These are phyloP conservation scores for Andrena cerasifolii DNA, from an alignment of 1,140 invertebrate genomes.

Conservation along the genomic window DNA sequence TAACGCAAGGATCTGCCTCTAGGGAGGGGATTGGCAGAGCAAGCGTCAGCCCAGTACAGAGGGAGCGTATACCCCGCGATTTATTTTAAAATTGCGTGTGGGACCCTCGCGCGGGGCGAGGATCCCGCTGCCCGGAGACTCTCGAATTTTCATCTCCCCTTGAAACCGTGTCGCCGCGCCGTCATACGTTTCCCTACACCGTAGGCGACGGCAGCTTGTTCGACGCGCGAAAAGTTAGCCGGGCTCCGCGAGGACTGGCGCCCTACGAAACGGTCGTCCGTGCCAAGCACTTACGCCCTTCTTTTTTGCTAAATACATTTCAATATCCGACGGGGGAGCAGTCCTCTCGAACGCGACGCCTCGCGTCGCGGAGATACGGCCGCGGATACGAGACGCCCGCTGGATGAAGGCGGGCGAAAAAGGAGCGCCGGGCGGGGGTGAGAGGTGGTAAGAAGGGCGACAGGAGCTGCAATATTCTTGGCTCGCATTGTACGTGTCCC, in stretches of 20 bases:
- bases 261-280: slow-evolving; percentile 49
- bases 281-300: slow-evolving; percentile 42
- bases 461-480: slow-evolving; percentile 77
- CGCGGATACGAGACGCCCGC: slow-evolving; percentile 40
- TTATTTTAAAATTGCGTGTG: slow-evolving; percentile 6
- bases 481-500: slow-evolving; percentile 79
- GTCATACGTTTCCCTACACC: slow-evolving; percentile 51
- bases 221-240: slow-evolving; percentile 18
- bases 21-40: too few relatives aligned
- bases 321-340: slow-evolving; percentile 67
- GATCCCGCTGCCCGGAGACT: too few relatives aligned
- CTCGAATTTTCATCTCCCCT: slow-evolving; percentile 37
- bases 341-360: slow-evolving; percentile 56
- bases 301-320: slow-evolving; percentile 72
- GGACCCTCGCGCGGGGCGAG: neutral
- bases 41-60: too few relatives aligned
- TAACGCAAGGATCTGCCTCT: neutral
- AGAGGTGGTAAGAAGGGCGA: slow-evolving; percentile 57
- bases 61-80: neutral
- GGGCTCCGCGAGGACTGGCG: neutral
- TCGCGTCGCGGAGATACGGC: slow-evolving; percentile 38
- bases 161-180: slow-evolving; percentile 31
- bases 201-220: slow-evolving; percentile 52
- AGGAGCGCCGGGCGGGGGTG: slow-evolving; percentile 6
- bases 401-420: slow-evolving; percentile 32